Evolutionary conservation across 2,888 invertebrate genomes (phyloP).

Genomic region (Scaptodrosophila latifasciaeformis): DNA sequence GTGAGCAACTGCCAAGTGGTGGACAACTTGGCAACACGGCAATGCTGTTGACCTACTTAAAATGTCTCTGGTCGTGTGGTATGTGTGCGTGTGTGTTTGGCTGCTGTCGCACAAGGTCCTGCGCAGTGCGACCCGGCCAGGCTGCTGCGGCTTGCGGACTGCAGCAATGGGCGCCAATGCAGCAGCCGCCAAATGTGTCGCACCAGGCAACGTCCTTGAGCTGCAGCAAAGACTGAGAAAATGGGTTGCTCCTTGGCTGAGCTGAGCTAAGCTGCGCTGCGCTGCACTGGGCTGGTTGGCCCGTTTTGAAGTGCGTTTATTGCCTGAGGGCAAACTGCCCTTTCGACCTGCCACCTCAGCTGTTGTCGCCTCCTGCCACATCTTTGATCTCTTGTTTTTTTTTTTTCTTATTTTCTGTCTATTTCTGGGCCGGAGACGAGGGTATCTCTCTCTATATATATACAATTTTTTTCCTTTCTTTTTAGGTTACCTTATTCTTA

Average conservation of each 20-base stretch:
- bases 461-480: constrained; percentile 17
- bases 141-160: constrained; percentile 18
- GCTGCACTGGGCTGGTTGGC: constrained; percentile 20
- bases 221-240: constrained; percentile 17
- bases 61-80: constrained; percentile 20
- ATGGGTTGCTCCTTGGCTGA: constrained; percentile 30
- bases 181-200: constrained; percentile 28
- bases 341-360: background rate
- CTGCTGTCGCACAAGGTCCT: constrained; percentile 43
- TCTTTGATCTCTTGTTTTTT: constrained; percentile 1
- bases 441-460: background rate
- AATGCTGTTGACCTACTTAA: constrained; percentile 59
- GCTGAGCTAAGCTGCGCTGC: constrained; percentile 2
- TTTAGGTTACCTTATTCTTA: constrained; percentile 66
- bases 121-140: constrained; percentile 47
- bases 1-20: background rate
- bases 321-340: constrained; percentile 36
- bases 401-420: constrained; percentile 12
- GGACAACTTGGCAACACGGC: constrained; percentile 29
- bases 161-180: constrained; percentile 47
- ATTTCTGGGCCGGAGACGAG: too few relatives aligned
- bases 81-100: constrained; percentile 11
- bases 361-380: background rate
- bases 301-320: constrained; percentile 57
- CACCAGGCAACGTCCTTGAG: constrained; percentile 56